Evolutionary conservation across 2,888 invertebrate genomes (phyloP), one percentile per base, ranked within the genome.

Genomic region (Nemoura dubitans): DNA sequence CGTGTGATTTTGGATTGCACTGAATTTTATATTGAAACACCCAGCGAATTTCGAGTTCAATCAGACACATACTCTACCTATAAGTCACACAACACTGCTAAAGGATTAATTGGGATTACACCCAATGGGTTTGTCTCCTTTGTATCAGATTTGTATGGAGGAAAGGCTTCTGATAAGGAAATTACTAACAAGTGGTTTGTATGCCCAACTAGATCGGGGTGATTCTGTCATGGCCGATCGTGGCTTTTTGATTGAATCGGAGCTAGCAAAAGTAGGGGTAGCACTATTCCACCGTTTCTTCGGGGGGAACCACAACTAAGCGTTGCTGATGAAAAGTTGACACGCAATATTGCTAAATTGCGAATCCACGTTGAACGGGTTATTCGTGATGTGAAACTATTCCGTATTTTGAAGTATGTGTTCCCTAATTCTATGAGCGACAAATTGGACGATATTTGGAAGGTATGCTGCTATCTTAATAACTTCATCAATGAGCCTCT

Each of bases 141-240:
- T 84, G 85, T 89, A 7, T 88, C 88, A 26, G 88, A 87, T 16
- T 87, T 88, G 21, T 88, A 80, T 86, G 88, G 88, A 83, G 89
- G 89, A 27, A 82, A 88, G 3, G 87, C 86, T 16, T 87, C 87
- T 78, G 89, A 89, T 85, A 85, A 88, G 30, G 83, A 78, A 10
- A 88, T 89, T 28, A 86, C 87, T 14, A 76, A 87, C 43, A 43
- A 84, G 84, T 86, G 88, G 86, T 1, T 86, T 88, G 36, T 86
- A 88, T 14, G 30, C 87, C 0, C 80, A 87, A n/a, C 30, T 89
- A n/a, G 81, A 82, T 16, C 80, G 86, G 29, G 88, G 88, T 80
- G 89, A 89, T 86, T 81, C 87, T 14, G 87, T 89, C n/a, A 86
- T 89, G 86, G 89, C 88, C 14, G 89, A 89, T 86, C 87, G 89